A percentile compares a stretch with the other conserved stretches of the same genome.
phyloP scores from a whole-genome alignment of 2,888 invertebrate genomes.

The Plutella xylostella region DNA sequence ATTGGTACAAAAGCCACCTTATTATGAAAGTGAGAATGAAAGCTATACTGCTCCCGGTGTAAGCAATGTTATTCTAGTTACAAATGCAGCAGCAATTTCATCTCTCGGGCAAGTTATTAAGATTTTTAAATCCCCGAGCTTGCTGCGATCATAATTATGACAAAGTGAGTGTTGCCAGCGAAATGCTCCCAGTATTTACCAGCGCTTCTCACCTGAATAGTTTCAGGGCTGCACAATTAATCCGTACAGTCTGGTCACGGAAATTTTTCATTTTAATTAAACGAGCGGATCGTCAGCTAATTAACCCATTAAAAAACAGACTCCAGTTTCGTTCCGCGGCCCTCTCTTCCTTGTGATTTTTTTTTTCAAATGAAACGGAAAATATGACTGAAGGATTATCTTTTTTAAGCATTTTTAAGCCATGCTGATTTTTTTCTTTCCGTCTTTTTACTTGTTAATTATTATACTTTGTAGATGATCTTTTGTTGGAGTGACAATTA shows the following conservation, averaged over 20 bases:
- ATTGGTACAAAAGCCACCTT: no score
- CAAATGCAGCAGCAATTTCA: no score
- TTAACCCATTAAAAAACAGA: slow-evolving; percentile 68
- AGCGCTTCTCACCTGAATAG: slow-evolving; percentile 55
- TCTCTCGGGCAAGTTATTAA: no score
- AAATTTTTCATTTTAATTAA: slow-evolving; percentile 69
- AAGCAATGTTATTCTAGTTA: no score
- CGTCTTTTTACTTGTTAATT: no score
- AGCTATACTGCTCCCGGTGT: no score
- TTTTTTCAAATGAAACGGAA: slow-evolving; percentile 34
- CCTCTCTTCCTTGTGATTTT: slow-evolving; percentile 59
- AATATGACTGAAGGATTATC: no score
- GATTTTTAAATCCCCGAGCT: background rate
- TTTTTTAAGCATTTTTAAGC: no score
- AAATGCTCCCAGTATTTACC: slow-evolving; percentile 5
- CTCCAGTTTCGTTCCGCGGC: slow-evolving; percentile 55
- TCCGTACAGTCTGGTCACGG: slow-evolving; percentile 61
- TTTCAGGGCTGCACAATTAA: slow-evolving; percentile 59
- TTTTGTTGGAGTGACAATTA: no score
- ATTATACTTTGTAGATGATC: no score
- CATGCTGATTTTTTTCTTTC: no score
- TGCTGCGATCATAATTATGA: background rate
- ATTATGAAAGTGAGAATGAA: no score
- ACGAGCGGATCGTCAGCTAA: slow-evolving; percentile 63
- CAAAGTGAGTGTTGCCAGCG: slow-evolving; percentile 2